These are phyloP conservation scores for Bujurquina vittata DNA, from an alignment of 2,113 vertebrate genomes.

Conservation along the genomic window DNA sequence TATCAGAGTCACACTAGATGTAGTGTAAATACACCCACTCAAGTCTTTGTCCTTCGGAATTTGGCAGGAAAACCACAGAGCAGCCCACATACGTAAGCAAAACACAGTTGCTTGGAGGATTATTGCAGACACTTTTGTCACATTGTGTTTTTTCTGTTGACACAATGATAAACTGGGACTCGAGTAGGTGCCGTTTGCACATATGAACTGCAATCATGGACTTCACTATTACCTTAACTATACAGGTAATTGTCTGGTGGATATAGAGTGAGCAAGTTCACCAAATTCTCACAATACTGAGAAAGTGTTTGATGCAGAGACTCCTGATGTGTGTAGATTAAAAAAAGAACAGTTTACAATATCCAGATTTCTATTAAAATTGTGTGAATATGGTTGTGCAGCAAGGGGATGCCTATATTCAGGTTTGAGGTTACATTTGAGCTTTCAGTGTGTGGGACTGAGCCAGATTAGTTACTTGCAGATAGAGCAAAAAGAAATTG, in stretches of 20 bases:
- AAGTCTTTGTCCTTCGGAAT: constrained; percentile 43
- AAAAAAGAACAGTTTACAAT: not conserved
- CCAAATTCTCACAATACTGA: too few relatives aligned
- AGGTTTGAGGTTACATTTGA: not conserved
- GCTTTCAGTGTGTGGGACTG: not conserved
- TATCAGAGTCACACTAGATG: constrained; percentile 11
- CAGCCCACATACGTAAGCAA: constrained; percentile 46
- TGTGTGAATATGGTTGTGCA: not conserved
- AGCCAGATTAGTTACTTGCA: not conserved
- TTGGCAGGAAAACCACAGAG: constrained; percentile 29
- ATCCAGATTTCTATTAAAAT: not conserved
- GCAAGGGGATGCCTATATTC: not conserved
- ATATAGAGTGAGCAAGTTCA: not conserved
- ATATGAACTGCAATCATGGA: not conserved
- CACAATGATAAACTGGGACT: not conserved
- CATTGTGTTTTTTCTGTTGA: not conserved
- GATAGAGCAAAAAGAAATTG: not conserved
- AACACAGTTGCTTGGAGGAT: constrained; percentile 23
- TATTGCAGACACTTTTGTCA: constrained; percentile 30
- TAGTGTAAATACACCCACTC: constrained; percentile 53
- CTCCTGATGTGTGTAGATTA: not conserved
- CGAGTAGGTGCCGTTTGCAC: not conserved
- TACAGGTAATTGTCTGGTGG: not conserved
- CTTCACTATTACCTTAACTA: not conserved
- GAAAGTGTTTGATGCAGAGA: not conserved